Evolutionary conservation across 2,888 invertebrate genomes (phyloP).

Genomic region (Ferrisia virgata): DNA sequence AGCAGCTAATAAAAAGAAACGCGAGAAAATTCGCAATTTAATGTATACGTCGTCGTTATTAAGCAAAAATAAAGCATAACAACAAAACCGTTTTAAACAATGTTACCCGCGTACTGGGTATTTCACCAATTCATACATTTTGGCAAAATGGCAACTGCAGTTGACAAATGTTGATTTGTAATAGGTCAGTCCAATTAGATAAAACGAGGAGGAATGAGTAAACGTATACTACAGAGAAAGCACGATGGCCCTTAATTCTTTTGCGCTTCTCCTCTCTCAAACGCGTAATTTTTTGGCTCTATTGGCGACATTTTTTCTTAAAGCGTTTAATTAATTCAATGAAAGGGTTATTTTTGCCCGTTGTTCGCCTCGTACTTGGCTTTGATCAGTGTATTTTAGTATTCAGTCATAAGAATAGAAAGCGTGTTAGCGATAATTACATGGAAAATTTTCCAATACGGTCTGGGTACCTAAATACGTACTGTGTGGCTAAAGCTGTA

Average conservation of each 20-base stretch:
- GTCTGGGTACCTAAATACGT: neutral
- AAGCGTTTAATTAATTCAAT: conserved; percentile 28
- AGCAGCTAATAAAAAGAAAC: too few relatives aligned
- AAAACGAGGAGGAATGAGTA: neutral
- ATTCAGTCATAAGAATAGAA: neutral
- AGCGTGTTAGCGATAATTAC: conserved; percentile 2
- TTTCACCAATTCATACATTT: neutral
- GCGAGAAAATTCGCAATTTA: too few relatives aligned
- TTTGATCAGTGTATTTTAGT: neutral
- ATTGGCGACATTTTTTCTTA: neutral
- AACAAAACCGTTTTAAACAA: neutral
- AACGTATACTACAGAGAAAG: neutral
- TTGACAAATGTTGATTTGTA: conserved; percentile 30
- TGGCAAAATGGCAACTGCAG: conserved; percentile 21
- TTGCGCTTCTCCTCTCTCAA: too few relatives aligned
- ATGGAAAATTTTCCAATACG: neutral
- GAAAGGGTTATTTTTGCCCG: conserved; percentile 20
- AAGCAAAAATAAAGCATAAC: neutral
- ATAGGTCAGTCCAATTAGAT: conserved; percentile 33
- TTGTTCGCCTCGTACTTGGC: neutral
- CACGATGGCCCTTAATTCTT: neutral
- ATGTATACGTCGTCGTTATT: neutral
- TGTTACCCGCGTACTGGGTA: neutral
- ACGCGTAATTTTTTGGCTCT: neutral
- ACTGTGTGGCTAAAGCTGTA: too few relatives aligned